Evolutionary conservation across 1,140 invertebrate genomes (phyloP), one percentile per base, ranked within the genome.

Genomic region (Drosophila nikananu): DNA sequence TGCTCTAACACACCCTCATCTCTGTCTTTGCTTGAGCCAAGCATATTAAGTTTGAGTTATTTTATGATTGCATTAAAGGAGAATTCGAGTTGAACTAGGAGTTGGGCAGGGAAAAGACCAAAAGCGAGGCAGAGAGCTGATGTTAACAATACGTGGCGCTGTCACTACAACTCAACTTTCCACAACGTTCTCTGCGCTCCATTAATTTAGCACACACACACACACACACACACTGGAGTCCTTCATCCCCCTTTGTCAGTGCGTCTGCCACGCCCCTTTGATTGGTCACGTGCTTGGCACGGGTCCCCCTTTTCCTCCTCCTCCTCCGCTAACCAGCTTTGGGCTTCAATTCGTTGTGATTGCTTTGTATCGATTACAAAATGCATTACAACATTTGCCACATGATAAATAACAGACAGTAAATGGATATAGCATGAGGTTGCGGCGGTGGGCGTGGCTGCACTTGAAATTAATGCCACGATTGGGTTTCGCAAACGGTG

Each of bases 301-400:
- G 74, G 57, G 17, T 21, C 23, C 44, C 55, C 58, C 23, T 67
- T 55, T 15, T 5, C 4, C 23, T 9, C 2, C 15, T 5, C 35
- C 19, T 10, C 13, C 48, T 6, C 44, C 21, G 6, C 51, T 35
- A 27, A 27, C 39, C 23, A 32, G 62, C 54, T 48, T 72, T 78
- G 46, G 77, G 64, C 83, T 75, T 80, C 77, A 77, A 87, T 87
- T 87, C 81, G 73, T 81, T 89, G 68, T 90, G 84, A 89, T 89
- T 89, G 81, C 81, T 84, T 84, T 89, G 84, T 89, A 89, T 89
- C 86, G 84, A 89, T 89, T 89, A 89, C 84, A 90, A 89, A 89
- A 90, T 87, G 84, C 84, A 89, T 87, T 87, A 89, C 77, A 89
- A 89, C 81, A 83, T 80, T 73, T 81, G 68, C 77, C 83, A 89